Conservation (phyloP, 2,888 invertebrate genomes). For the Clunio marinus region DNA sequence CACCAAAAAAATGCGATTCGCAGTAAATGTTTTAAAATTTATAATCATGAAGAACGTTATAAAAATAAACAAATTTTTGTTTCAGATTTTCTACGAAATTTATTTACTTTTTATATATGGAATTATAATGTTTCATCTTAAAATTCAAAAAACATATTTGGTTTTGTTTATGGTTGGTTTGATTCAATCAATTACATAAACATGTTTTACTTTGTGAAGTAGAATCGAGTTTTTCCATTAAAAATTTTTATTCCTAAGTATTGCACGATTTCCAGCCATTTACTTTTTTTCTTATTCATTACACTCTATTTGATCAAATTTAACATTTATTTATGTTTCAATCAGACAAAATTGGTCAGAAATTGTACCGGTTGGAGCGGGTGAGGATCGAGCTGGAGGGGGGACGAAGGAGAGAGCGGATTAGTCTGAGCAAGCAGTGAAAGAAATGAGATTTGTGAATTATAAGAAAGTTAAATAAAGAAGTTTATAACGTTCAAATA, state of each 20-base stretch:
- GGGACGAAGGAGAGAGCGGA: too few species aligned
- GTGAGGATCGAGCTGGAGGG: too few species aligned
- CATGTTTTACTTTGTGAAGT: neutral
- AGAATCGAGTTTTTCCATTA: neutral
- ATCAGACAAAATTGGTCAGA: neutral
- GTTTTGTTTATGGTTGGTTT: neutral
- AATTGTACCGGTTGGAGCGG: too few species aligned
- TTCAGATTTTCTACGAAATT: neutral
- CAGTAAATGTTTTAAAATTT: neutral
- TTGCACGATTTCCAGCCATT: conserved; percentile 6
- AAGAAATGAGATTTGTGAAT: conserved; percentile 10
- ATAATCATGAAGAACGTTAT: neutral
- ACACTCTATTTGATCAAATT: neutral
- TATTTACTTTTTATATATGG: neutral
- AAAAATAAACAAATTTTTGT: neutral
- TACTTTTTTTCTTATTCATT: neutral
- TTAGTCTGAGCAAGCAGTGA: too few species aligned
- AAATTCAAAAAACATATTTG: conserved; percentile 6
- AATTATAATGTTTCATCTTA: neutral
- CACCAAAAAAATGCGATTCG: neutral
- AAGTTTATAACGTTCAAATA: too few species aligned
- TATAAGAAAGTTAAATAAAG: too few species aligned
- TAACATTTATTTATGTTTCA: neutral
- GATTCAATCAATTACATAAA: neutral
- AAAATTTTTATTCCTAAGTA: neutral